Evolutionary conservation across 2,888 invertebrate species (phyloP), one percentile per base, ranked within the genome.

Genomic region (Aromia moschata): DNA sequence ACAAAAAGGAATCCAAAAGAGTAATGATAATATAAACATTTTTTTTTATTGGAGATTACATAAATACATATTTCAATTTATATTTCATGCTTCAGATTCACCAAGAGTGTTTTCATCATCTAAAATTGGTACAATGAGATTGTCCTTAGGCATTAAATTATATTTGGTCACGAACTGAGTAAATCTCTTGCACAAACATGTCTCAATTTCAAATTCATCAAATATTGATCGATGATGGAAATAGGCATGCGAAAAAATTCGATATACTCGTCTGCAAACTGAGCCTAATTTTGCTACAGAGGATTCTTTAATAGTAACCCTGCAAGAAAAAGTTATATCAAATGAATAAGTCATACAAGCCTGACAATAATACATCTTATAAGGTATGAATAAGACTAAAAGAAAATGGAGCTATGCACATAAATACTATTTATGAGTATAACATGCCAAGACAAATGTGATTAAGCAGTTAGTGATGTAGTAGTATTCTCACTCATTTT

Each of bases 241-340:
- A 82, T 96, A 99, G 25, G 99, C 98, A 83, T 99, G 99, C 45
- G 98, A 98, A 82, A 99, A 99, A 80, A 99, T 99, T 84, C 99
- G 89, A 81, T 99, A 99, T 1, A 99, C 98, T 74, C 99, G 87
- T 73, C 99, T 88, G 82, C 99, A 99, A 7, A 99, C 98, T 38
- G 98, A 98, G 47, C 98, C 98, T 74, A 99, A 84, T 83, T 99
- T 99, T 47, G 96, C 94, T 67, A 99, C 96, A 25, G 98, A 98
- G 10, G 98, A 96, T 80, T 99, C 99, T 82, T 98, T 98, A 81
- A 99, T 98, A 83, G 95, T 98, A 54, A 99, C 95, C 81, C 98
- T 96, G 83, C 73, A 86, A 84, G 7, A 10, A 12, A 12, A 43
- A 38, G n/a, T n/a, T n/a, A n/a, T n/a, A n/a, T n/a, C n/a, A n/a